Base-by-base conservation (phyloP, 1,140 invertebrate species). In the Physella acuta region DNA sequence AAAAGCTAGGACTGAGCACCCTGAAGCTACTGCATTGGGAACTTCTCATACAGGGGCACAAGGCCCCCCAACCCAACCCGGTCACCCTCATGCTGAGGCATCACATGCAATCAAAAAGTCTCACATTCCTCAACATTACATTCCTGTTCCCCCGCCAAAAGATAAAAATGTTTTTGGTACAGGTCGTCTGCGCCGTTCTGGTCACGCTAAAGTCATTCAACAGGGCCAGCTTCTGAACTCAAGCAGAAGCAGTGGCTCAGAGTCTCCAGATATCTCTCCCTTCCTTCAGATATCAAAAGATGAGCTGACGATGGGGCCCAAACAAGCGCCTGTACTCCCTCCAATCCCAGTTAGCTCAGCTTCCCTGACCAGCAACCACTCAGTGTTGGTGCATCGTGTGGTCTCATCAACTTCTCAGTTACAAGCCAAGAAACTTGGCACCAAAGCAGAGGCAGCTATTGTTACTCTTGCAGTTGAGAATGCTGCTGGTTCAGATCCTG, bases 381-480 rank as follows among this genome's bases (percentile, higher is more conserved):
- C 62, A 28, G 68, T 70, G 16, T 64, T 70, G 26, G 49, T 71
- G n/a, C 70, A 70, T 34, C 55, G 60, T n/a, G 70, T 74, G 36
- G 28, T 70, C 5, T 68, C 62, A 34, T 55, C 68, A 26, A 34
- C 68, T 14, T 65, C 68, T 16, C 69, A 73, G n/a, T 72, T 62
- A 17, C 58, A 55, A 3, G 51, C 63, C 16, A 61, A 64, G n/a
- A 71, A 69, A 30, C 51, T 69, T 26, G 49, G 71, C 30, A 14
- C 55, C 20, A 70, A 72, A 51, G 66, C 76, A 24, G 76, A 80
- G 71, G 68, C 64, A 28, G 17, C 64, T n/a, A 30, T 80, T 33
- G 72, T 76, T 53, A 76, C 75, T 3, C 70, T 80, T 5, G 78
- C 77, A 14, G 70, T 80, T 0, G 78, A 76, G 1, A 73, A 74